Percentiles rank a stretch among this genome's conserved stretches.
phyloP scores from a whole-genome alignment of 53 echinoderm and acorn worm genomes.

The Astropecten irregularis region DNA sequence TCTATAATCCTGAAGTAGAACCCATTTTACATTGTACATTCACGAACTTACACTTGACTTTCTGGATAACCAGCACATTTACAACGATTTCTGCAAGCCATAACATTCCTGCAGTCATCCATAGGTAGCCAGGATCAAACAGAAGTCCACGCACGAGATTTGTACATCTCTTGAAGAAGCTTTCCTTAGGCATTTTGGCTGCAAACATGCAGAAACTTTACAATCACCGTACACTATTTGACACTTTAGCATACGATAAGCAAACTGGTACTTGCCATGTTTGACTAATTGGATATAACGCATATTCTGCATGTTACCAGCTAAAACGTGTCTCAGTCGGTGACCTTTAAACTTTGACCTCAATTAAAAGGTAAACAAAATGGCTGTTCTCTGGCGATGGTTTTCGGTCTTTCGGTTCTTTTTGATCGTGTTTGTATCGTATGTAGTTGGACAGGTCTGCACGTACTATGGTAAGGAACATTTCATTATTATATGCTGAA shows the following conservation, averaged over 20 bases:
- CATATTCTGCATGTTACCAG: neutral
- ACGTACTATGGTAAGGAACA: slow-evolving; percentile 32
- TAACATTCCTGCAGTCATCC: slow-evolving; percentile 72
- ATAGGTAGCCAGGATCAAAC: slow-evolving; percentile 74
- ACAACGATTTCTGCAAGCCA: slow-evolving; percentile 82
- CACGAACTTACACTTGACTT: slow-evolving; percentile 95
- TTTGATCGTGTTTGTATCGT: slow-evolving; percentile 33
- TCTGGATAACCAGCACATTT: slow-evolving; percentile 80
- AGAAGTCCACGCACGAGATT: slow-evolving; percentile 62
- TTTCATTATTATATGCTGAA: neutral
- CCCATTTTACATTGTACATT: too few relatives aligned
- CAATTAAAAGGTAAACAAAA: slow-evolving; percentile 40
- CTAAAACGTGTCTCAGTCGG: too few relatives aligned
- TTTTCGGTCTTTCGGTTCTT: slow-evolving; percentile 25
- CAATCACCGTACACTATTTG: too few relatives aligned
- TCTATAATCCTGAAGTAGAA: too few relatives aligned
- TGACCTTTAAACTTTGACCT: slow-evolving; percentile 24
- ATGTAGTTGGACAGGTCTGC: slow-evolving; percentile 41
- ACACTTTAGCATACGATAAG: too few relatives aligned
- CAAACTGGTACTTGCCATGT: too few relatives aligned
- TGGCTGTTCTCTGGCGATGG: slow-evolving; percentile 33
- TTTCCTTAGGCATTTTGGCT: slow-evolving; percentile 32
- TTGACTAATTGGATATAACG: too few relatives aligned
- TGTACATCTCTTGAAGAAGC: slow-evolving; percentile 23
- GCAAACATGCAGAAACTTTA: neutral